phyloP scores from a whole-genome alignment of 2,888 invertebrate genomes.

The Eupsilia transversa region DNA sequence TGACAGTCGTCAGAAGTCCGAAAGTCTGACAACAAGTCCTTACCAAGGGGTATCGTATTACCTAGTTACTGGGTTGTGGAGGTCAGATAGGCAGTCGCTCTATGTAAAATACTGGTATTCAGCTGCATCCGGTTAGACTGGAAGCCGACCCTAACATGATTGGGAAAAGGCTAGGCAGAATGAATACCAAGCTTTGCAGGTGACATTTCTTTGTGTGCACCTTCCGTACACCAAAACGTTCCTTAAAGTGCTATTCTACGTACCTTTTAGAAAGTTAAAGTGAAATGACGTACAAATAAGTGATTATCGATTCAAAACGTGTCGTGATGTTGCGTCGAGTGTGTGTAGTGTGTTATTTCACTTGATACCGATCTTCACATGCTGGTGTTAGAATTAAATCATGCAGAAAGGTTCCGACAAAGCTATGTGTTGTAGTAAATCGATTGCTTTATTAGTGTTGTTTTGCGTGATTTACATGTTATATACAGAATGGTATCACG shows the following conservation, averaged over 20 bases:
- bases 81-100: too few species aligned
- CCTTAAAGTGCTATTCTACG: constrained; percentile 34
- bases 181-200: not conserved
- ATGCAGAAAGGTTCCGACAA: constrained; percentile 45
- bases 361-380: constrained; percentile 54
- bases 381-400: constrained; percentile 32
- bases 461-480: not conserved
- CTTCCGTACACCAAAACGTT: constrained; percentile 11
- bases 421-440: constrained; percentile 3
- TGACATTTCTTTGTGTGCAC: not conserved
- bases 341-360: constrained; percentile 39
- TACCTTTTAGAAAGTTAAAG: constrained; percentile 62
- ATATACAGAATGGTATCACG: not conserved
- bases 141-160: too few species aligned
- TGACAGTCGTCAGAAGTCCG: too few species aligned
- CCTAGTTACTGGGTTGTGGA: too few species aligned
- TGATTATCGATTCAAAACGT: constrained; percentile 64
- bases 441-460: constrained; percentile 28
- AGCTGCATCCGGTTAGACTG: too few species aligned
- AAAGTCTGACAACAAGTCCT: too few species aligned
- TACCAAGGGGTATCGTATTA: too few species aligned
- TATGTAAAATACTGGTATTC: too few species aligned
- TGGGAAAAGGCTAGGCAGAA: too few species aligned
- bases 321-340: constrained; percentile 53
- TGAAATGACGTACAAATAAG: constrained; percentile 56